Evolutionary conservation across 30 jellyfish, hydroid and myxozoan genomes (phyloP).

Genomic region (Catostylus mosaicus): DNA sequence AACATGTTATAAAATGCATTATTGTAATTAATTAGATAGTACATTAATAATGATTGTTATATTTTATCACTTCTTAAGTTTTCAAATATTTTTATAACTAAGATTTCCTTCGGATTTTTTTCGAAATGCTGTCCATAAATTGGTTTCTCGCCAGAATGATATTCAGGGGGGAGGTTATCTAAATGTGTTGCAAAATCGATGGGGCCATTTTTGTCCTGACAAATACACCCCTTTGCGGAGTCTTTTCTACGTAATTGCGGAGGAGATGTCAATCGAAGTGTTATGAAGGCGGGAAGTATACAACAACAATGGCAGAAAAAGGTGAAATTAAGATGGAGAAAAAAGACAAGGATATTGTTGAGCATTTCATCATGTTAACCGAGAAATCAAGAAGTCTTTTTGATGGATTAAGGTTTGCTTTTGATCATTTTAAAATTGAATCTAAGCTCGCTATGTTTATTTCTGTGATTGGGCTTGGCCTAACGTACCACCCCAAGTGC

Average conservation of each 20-base stretch:
- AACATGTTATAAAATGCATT: background rate
- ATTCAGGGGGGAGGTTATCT: too few species aligned
- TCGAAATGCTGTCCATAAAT: too few species aligned
- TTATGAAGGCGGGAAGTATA: constrained; percentile 42
- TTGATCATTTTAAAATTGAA: too few species aligned
- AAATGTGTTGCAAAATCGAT: too few species aligned
- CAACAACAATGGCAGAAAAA: constrained; percentile 47
- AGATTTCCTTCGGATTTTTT: too few species aligned
- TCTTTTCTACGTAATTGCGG: constrained; percentile 27
- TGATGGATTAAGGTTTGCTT: constrained; percentile 55
- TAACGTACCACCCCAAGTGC: too few species aligned
- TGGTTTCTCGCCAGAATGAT: too few species aligned
- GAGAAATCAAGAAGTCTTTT: constrained; percentile 55
- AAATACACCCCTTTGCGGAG: too few species aligned
- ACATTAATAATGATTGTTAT: background rate
- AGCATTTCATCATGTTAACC: constrained; percentile 50
- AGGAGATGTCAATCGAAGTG: background rate
- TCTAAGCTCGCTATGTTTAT: too few species aligned
- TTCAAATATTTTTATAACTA: background rate
- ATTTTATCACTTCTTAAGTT: background rate
- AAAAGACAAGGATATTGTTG: constrained; percentile 44
- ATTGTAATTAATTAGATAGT: background rate
- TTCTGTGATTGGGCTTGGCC: too few species aligned
- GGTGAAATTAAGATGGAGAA: constrained; percentile 3
- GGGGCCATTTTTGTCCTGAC: too few species aligned